Evolutionary conservation across 2,888 invertebrate genomes (phyloP), one percentile per base, ranked within the genome.

Genomic region (Herminia tarsipennalis): DNA sequence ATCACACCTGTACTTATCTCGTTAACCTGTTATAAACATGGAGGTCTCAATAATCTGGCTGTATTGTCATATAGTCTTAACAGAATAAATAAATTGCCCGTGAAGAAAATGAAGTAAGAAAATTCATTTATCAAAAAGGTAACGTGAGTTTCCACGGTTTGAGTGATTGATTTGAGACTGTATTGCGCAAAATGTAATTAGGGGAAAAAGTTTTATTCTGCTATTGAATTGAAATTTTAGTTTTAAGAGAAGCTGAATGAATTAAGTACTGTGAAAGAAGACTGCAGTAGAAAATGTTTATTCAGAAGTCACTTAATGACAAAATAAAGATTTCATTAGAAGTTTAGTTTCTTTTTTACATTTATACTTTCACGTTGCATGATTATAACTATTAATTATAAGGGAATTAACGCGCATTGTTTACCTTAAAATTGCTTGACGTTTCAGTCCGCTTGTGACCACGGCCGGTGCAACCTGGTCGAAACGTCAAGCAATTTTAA

Each of bases 1-100:
- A 34, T 68, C 56, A 60, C 58, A 53, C 58, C 43, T 49, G 30
- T 36, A 49, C 32, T 42, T 17, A 5, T 36, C 24, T 4, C 9
- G 37, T 41, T 30, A 41, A 9, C 0, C 9, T 2, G 6, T 27
- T 32, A 36, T 47, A 36, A 47, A 52, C 52, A 18, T 30, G 57
- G 37, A 64, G 86, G 30, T 81, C 83, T 65, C 1, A 2, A 3
- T 35, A 56, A 34, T 51, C 32, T 85, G 83, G 89, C 32, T 45
- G 56, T 28, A 21, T 53, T 75, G 69, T 77, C 76, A 75, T 66
- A 76, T 64, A 74, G 73, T 82, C 80, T 86, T 86, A 86, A 83
- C 78, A 78, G 76, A 81, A 84, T 85, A 86, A 87, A 88, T 84
- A 88, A 88, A 89, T 90, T 84, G 86, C 78, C 81, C 81, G 84